Evolutionary conservation across 2,113 vertebrate species (phyloP).

Genomic region (Rhea pennata): DNA sequence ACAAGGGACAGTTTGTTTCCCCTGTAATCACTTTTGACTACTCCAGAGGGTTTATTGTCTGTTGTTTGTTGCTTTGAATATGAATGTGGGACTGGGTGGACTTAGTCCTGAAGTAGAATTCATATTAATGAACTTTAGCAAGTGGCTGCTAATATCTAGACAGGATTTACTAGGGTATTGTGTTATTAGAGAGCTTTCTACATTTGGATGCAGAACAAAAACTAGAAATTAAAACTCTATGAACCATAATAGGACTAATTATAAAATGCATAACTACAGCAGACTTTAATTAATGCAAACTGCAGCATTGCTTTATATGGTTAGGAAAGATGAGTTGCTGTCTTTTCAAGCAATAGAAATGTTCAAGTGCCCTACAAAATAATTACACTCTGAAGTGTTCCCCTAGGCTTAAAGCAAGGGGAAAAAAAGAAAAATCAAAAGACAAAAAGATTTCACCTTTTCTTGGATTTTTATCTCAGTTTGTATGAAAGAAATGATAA

Average conservation of each 20-base stretch:
- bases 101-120: conserved; percentile 7
- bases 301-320: conserved; percentile 14
- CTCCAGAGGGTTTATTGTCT: neutral
- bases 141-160: neutral
- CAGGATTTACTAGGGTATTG: neutral
- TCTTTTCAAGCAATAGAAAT: conserved; percentile 53
- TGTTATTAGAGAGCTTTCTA: conserved; percentile 35
- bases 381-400: conserved; percentile 48
- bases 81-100: neutral
- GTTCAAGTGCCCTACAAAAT: conserved; percentile 54
- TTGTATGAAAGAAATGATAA: conserved; percentile 49
- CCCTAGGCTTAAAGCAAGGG: neutral
- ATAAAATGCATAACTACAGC: conserved; percentile 49
- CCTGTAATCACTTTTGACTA: neutral
- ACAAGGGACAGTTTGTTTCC: neutral
- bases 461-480: conserved; percentile 30
- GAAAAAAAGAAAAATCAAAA: neutral
- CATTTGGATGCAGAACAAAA: conserved; percentile 34
- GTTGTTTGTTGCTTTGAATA: neutral
- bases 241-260: conserved; percentile 55
- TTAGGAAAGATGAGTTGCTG: conserved; percentile 9
- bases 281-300: conserved; percentile 58
- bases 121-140: neutral
- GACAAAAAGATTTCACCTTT: conserved; percentile 21
- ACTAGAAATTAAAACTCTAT: conserved; percentile 44